Conservation (phyloP, 64 coral and sea anemone species). For the Anthopleura sola region DNA sequence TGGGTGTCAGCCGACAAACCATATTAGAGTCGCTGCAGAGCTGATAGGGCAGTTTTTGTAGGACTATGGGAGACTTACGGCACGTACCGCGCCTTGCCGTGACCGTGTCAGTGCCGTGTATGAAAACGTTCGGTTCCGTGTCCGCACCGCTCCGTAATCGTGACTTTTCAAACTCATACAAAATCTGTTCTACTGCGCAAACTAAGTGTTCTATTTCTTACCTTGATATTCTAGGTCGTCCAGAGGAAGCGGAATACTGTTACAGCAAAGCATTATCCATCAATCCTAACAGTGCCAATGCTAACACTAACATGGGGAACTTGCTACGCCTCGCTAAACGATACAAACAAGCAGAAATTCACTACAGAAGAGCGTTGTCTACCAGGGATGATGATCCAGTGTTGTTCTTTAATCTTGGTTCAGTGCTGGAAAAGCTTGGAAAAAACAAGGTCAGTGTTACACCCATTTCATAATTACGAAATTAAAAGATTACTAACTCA, state of each 20-base stretch:
- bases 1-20: too few relatives aligned
- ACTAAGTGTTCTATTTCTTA: too few relatives aligned
- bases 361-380: constrained; percentile 51
- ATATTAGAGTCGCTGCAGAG: too few relatives aligned
- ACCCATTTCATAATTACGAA: not conserved
- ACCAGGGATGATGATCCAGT: constrained; percentile 49
- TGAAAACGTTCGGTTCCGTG: too few relatives aligned
- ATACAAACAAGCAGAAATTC: constrained; percentile 40
- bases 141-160: too few relatives aligned
- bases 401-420: constrained; percentile 54
- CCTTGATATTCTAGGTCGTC: constrained; percentile 30
- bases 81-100: too few relatives aligned
- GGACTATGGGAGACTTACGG: too few relatives aligned
- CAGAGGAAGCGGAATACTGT: constrained; percentile 52
- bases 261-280: constrained; percentile 71
- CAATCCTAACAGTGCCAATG: constrained; percentile 70
- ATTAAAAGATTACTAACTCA: too few relatives aligned
- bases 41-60: too few relatives aligned
- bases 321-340: constrained; percentile 50
- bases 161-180: too few relatives aligned
- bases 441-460: constrained; percentile 39
- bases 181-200: too few relatives aligned
- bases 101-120: too few relatives aligned
- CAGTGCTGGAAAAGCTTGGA: constrained; percentile 73
- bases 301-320: constrained; percentile 68